phyloP scores from a whole-genome alignment of 2,113 vertebrate genomes.

The Numida meleagris region DNA sequence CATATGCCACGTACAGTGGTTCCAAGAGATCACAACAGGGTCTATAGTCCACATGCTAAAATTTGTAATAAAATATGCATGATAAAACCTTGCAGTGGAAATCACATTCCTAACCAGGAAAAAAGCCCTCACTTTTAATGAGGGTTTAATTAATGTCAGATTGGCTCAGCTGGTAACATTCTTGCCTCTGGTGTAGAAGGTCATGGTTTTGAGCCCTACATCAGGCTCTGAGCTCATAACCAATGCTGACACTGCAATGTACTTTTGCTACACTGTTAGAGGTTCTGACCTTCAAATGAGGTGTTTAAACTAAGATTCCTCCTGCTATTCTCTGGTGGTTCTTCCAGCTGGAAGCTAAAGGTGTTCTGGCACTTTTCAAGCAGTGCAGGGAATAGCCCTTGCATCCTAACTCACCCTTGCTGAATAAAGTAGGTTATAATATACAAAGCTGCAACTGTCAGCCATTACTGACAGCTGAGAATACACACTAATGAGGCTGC shows the following conservation, averaged over 20 bases:
- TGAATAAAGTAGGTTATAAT: slow-evolving; percentile 53
- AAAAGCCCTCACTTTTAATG: slow-evolving; percentile 63
- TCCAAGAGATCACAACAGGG: slow-evolving; percentile 64
- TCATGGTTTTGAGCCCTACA: slow-evolving; percentile 63
- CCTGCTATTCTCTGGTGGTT: slow-evolving; percentile 53
- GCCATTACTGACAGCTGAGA: slow-evolving; percentile 23
- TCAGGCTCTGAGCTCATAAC: slow-evolving; percentile 58
- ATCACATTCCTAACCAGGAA: slow-evolving; percentile 36
- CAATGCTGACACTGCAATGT: slow-evolving; percentile 71
- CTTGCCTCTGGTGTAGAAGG: slow-evolving; percentile 68
- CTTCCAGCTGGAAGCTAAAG: slow-evolving; percentile 68
- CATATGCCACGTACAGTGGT: slow-evolving; percentile 51
- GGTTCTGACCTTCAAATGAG: slow-evolving; percentile 69
- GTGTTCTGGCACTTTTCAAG: slow-evolving; percentile 56
- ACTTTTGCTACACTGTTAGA: slow-evolving; percentile 23
- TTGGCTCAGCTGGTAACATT: slow-evolving; percentile 63
- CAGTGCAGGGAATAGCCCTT: slow-evolving; percentile 48
- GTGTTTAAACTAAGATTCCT: slow-evolving; percentile 61
- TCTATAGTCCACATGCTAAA: slow-evolving; percentile 56
- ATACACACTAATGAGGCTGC: slow-evolving; percentile 15
- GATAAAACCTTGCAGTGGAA: slow-evolving; percentile 57
- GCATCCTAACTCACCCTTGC: slow-evolving; percentile 21
- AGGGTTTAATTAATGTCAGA: slow-evolving; percentile 72
- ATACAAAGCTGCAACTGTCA: slow-evolving; percentile 25
- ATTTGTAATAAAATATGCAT: slow-evolving; percentile 63